These are phyloP conservation scores for Stegodyphus mimosarum DNA, from an alignment of 1,140 invertebrate genomes.

Conservation along the genomic window DNA sequence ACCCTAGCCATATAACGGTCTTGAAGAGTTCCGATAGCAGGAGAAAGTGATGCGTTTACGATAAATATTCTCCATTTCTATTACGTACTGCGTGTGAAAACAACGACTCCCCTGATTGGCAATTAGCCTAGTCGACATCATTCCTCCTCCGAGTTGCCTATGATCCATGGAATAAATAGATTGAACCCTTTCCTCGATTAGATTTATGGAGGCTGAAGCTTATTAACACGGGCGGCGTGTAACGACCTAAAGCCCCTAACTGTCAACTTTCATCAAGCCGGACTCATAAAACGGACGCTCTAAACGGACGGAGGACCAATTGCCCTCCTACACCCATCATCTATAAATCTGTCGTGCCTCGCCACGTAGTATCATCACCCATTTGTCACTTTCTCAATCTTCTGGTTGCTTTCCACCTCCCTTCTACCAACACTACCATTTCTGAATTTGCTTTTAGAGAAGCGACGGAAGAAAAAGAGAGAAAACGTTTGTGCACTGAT, in stretches of 20 bases:
- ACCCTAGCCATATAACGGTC: no score
- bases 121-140: constrained; percentile 4
- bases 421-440: neutral
- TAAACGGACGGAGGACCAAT: constrained; percentile 18
- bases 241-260: constrained; percentile 22
- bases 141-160: no score
- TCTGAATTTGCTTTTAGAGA: neutral
- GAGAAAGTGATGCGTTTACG: no score
- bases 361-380: constrained; percentile 2
- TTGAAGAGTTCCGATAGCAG: no score
- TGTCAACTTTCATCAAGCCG: constrained; percentile 33
- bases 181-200: constrained; percentile 38
- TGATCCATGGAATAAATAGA: neutral
- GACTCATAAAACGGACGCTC: constrained; percentile 20
- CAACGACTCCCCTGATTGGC: neutral
- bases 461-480: no score
- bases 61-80: no score
- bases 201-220: constrained; percentile 6
- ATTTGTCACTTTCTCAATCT: constrained; percentile 33
- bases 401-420: neutral
- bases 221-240: constrained; percentile 30
- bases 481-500: no score
- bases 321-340: constrained; percentile 14
- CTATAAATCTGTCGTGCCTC: constrained; percentile 16
- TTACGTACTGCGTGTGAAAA: no score